These are phyloP conservation scores for Leistus spinibarbis DNA, from an alignment of 2,888 invertebrate genomes.

Conservation along the genomic window DNA sequence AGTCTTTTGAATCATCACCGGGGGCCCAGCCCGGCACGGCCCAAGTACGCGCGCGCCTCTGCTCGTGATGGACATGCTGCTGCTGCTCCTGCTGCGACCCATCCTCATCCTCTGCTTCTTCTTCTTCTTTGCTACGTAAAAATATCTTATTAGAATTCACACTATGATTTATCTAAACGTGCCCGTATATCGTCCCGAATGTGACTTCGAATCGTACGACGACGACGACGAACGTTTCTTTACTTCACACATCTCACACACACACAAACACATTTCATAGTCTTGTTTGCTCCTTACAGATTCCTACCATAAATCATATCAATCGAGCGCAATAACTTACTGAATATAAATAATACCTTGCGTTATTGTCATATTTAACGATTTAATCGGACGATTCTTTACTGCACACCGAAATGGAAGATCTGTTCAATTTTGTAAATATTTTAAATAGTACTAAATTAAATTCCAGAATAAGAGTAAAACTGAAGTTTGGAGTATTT, in stretches of 20 bases:
- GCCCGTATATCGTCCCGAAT: background rate
- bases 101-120: background rate
- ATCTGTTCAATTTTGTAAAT: no score
- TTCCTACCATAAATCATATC: background rate
- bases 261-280: background rate
- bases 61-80: conserved; percentile 19
- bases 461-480: no score
- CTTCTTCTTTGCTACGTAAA: no score
- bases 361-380: no score
- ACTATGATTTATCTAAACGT: conserved; percentile 19
- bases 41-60: background rate
- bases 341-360: no score
- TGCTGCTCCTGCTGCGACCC: background rate
- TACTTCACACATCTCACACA: background rate
- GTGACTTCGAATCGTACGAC: background rate
- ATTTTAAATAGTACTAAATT: no score
- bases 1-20: conserved; percentile 52
- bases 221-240: background rate
- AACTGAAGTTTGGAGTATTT: no score
- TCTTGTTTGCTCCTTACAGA: background rate
- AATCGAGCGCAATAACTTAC: background rate
- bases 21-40: conserved; percentile 1
- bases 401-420: no score
- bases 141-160: conserved; percentile 19
- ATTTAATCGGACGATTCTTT: no score